Evolutionary conservation across 1,140 invertebrate species (phyloP), one percentile per base, ranked within the genome.

Genomic region (Drosophila lacertosa): DNA sequence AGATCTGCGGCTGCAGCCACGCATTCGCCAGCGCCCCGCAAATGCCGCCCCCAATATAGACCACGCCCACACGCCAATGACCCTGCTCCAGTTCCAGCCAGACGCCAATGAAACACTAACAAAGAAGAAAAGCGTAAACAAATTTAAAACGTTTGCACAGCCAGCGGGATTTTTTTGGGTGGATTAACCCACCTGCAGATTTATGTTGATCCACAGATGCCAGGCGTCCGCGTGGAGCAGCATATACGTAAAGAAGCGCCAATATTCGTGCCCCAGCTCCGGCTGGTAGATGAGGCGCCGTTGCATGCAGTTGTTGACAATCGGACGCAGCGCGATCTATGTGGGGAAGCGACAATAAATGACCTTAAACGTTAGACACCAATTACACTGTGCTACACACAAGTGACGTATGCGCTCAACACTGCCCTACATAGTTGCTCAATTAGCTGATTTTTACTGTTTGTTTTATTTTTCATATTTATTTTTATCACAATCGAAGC

Each of bases 21-120:
- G 96, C 96, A 6, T 96, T 95, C 32, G 96, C 95, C 35, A 97
- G 91, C 1, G 95, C 95, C 45, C 96, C 95, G 33, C 93, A 93
- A 40, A 94, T 90, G 39, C 95, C 94, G 16, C 96, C 96, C 10
- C 93, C 92, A 4, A 94, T 58, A 92, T 97, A 97, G 74, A 97
- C 92, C 15, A 93, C 76, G 24, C 94, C 93, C 53, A 97, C 94
- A 65, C 95, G 93, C 91, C 95, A 93, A 91, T 94, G 95, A 60
- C 96, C 95, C 91, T 98, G 97, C 74, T 98, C 96, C 83, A 95
- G 92, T 92, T 98, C 96, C 68, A 97, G 89, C 5, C 94, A 93
- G 15, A 95, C 78, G 11, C 95, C 95, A 69, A 96, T 92, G 11
- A 95, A 69, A 60, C 95, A 92, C 91, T 96, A 94, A 35, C 92